Conservation (phyloP, 2,888 invertebrate genomes). For the Cryptosula pallasiana region DNA sequence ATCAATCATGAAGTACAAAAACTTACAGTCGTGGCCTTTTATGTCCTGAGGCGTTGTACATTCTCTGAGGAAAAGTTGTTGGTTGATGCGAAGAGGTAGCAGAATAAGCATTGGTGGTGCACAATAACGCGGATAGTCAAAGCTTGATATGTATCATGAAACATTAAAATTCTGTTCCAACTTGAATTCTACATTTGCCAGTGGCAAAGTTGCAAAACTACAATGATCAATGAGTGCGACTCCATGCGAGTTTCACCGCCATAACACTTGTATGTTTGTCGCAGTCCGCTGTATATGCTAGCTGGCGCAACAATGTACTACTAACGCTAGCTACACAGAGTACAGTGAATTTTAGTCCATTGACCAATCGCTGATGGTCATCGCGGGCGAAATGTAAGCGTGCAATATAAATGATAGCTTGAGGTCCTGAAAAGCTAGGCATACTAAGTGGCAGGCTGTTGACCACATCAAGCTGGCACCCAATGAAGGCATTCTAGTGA, state of each 20-base stretch:
- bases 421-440: not conserved
- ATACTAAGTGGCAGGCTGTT: not conserved
- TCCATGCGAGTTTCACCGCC: too few relatives aligned
- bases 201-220: too few relatives aligned
- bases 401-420: not conserved
- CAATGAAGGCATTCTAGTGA: too few relatives aligned
- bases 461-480: not conserved
- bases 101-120: too few relatives aligned
- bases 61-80: slow-evolving; percentile 17
- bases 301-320: not conserved
- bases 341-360: not conserved
- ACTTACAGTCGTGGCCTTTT: slow-evolving; percentile 18
- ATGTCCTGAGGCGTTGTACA: slow-evolving; percentile 10
- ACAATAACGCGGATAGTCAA: too few relatives aligned
- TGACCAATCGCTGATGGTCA: not conserved
- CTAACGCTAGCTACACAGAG: not conserved
- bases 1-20: too few relatives aligned
- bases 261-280: too few relatives aligned
- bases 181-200: too few relatives aligned
- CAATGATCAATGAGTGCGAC: too few relatives aligned
- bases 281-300: not conserved
- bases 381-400: not conserved
- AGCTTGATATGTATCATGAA: too few relatives aligned
- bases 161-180: too few relatives aligned
- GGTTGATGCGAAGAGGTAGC: too few relatives aligned